phyloP scores from a whole-genome alignment of 1,140 invertebrate genomes.

The Cyclina sinensis region DNA sequence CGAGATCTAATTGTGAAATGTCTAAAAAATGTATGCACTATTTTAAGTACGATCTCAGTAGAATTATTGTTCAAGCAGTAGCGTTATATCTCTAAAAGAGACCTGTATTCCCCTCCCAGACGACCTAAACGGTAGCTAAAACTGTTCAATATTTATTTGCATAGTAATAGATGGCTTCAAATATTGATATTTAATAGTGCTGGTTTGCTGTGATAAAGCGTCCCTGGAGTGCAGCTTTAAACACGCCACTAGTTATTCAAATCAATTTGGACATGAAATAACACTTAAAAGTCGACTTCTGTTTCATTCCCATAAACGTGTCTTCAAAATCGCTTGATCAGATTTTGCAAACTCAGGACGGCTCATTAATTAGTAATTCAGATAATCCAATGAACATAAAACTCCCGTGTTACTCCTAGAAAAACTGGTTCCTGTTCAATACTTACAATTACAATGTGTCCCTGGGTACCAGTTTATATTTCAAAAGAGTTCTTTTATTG shows the following conservation, averaged over 20 bases:
- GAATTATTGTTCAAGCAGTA: too few relatives aligned
- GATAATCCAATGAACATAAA: background rate
- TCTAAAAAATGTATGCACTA: too few relatives aligned
- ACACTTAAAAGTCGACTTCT: background rate
- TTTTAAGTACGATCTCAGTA: too few relatives aligned
- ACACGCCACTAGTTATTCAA: background rate
- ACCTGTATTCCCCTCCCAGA: background rate
- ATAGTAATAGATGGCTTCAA: background rate
- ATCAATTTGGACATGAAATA: background rate
- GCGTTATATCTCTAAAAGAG: background rate
- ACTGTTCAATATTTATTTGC: slow-evolving; percentile 13
- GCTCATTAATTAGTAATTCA: slow-evolving; percentile 29
- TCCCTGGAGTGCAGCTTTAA: background rate
- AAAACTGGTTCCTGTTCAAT: background rate
- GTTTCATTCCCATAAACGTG: background rate
- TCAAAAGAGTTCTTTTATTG: background rate
- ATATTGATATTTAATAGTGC: background rate
- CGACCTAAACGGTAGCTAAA: background rate
- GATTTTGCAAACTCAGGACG: background rate
- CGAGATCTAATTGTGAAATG: too few relatives aligned
- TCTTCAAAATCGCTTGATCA: background rate
- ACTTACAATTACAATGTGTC: background rate
- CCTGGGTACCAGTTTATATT: background rate
- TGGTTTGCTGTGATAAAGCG: background rate
- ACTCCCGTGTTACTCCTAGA: background rate